Evolutionary conservation across 2,888 invertebrate genomes (phyloP).

Genomic region (Tetranychus truncatus): DNA sequence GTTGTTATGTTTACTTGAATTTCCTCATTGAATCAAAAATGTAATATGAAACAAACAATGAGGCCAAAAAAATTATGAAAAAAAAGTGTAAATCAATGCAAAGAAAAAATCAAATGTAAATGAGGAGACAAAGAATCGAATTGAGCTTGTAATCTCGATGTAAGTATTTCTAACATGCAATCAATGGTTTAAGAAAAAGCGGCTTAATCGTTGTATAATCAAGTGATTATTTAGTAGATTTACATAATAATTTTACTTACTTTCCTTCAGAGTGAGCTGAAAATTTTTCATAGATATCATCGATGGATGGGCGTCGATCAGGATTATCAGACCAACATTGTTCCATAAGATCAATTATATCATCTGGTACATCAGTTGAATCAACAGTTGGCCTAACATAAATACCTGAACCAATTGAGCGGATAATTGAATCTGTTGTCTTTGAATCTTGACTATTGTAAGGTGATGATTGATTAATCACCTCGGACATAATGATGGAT

Average conservation of each 20-base stretch:
- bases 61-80: too few relatives aligned
- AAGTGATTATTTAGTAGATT: too few relatives aligned
- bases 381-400: constrained; percentile 24
- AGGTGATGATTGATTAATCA: constrained; percentile 32
- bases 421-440: constrained; percentile 29
- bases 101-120: too few relatives aligned
- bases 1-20: too few relatives aligned
- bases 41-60: too few relatives aligned
- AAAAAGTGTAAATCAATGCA: too few relatives aligned
- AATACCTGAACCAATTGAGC: constrained; percentile 28
- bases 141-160: too few relatives aligned
- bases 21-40: too few relatives aligned
- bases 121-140: too few relatives aligned
- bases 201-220: too few relatives aligned
- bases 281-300: constrained; percentile 5
- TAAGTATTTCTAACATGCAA: too few relatives aligned
- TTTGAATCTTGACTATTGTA: constrained; percentile 31
- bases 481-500: constrained; percentile 38
- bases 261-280: neutral
- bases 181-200: too few relatives aligned
- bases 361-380: constrained; percentile 29
- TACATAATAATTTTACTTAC: constrained; percentile 2
- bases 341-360: constrained; percentile 32
- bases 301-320: constrained; percentile 33
- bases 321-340: constrained; percentile 35